Percentiles rank a stretch among this genome's conserved stretches.
These are phyloP conservation scores for Pseudococcus viburni DNA, from an alignment of 2,888 invertebrate genomes.

Conservation along the genomic window DNA sequence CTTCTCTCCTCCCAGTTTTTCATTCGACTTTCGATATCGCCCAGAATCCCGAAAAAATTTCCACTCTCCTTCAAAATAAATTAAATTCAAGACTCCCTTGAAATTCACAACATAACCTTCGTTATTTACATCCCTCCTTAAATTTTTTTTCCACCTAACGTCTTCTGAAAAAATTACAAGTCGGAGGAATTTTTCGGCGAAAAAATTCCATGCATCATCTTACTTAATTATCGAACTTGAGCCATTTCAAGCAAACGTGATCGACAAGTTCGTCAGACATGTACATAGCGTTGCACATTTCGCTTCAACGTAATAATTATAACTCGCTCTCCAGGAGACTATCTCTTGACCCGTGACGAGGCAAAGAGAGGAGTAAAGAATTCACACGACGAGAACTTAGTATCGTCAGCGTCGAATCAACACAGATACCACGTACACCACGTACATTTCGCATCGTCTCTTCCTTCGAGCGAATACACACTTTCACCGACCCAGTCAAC, in stretches of 20 bases:
- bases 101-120: too few species aligned
- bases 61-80: too few species aligned
- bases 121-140: too few species aligned
- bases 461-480: slow-evolving; percentile 16
- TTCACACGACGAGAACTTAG: slow-evolving; percentile 21
- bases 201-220: not conserved
- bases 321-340: slow-evolving; percentile 12
- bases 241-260: not conserved
- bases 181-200: not conserved
- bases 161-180: too few species aligned
- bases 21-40: too few species aligned
- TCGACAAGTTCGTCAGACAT: not conserved
- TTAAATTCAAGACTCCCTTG: too few species aligned
- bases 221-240: not conserved
- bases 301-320: slow-evolving; percentile 5
- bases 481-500: slow-evolving; percentile 22
- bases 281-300: not conserved
- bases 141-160: too few species aligned
- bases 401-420: not conserved
- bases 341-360: not conserved
- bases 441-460: slow-evolving; percentile 7
- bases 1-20: too few species aligned
- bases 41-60: too few species aligned
- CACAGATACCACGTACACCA: slow-evolving; percentile 16
- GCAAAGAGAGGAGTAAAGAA: not conserved